These are phyloP conservation scores for Carduelis carduelis DNA, from an alignment of 2,797 vertebrate species.

Conservation along the genomic window DNA sequence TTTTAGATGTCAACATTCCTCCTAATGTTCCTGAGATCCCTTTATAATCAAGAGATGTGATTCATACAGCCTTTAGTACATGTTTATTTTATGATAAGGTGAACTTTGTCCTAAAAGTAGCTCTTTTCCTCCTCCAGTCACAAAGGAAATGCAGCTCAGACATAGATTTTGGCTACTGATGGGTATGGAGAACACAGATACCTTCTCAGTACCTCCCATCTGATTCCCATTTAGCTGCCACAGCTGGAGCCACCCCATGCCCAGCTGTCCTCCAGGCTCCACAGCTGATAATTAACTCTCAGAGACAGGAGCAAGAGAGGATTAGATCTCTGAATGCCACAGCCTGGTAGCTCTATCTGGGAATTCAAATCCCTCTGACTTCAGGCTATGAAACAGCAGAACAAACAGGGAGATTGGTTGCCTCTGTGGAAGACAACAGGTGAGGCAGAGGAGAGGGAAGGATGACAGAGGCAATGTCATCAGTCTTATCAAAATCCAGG, in stretches of 20 bases:
- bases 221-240: neutral
- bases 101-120: neutral
- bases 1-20: neutral
- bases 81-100: neutral
- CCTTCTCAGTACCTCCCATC: rapidly evolving
- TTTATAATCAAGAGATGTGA: neutral
- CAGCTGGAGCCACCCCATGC: neutral
- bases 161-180: neutral
- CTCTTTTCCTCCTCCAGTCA: neutral
- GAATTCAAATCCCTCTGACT: neutral
- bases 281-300: neutral
- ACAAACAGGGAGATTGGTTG: neutral
- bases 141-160: neutral
- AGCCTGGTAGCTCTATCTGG: neutral
- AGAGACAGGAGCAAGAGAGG: neutral
- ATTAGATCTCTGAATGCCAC: neutral
- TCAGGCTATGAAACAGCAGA: neutral
- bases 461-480: neutral
- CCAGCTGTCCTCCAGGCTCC: neutral
- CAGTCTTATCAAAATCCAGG: neutral
- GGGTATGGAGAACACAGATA: neutral
- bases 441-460: neutral
- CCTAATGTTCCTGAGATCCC: neutral
- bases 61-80: neutral
- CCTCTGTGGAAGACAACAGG: neutral